Evolutionary conservation across 2,888 invertebrate species (phyloP).

Genomic region (Agriopis leucophaearia): DNA sequence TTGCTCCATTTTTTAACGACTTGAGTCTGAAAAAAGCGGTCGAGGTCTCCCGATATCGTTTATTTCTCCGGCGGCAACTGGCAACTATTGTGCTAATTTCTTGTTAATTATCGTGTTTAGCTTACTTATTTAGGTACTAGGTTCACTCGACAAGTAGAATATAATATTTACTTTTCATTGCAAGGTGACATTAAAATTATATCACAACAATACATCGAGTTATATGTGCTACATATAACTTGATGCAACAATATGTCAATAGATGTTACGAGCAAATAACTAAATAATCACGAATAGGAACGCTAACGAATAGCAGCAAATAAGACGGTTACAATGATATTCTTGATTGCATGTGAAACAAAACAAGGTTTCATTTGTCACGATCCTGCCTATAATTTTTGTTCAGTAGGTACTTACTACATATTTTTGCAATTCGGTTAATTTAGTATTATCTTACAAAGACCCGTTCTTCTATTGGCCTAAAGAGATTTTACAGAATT

Average conservation of each 20-base stretch:
- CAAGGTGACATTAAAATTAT: conserved; percentile 13
- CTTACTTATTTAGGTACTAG: not conserved
- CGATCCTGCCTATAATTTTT: not conserved
- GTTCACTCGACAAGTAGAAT: not conserved
- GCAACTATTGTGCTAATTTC: conserved; percentile 27
- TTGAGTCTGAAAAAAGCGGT: conserved; percentile 39
- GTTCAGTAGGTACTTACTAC: no score
- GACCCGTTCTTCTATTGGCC: no score
- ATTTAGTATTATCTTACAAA: not conserved
- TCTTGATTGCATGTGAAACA: conserved; percentile 18
- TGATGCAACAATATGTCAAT: no score
- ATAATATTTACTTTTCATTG: conserved; percentile 4
- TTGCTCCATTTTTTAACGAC: conserved; percentile 41
- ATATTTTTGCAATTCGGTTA: not conserved
- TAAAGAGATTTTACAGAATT: no score
- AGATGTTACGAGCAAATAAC: conserved; percentile 10
- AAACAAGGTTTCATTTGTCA: conserved; percentile 20
- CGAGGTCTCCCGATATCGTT: conserved; percentile 41
- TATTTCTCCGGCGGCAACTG: conserved; percentile 14
- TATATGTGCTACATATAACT: no score
- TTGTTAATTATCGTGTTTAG: conserved; percentile 18
- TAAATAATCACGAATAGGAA: conserved; percentile 10
- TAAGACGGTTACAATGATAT: conserved; percentile 1
- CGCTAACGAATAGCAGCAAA: not conserved
- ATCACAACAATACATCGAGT: not conserved